phyloP scores from a whole-genome alignment of 2,888 invertebrate genomes.

The Arenicola marina region DNA sequence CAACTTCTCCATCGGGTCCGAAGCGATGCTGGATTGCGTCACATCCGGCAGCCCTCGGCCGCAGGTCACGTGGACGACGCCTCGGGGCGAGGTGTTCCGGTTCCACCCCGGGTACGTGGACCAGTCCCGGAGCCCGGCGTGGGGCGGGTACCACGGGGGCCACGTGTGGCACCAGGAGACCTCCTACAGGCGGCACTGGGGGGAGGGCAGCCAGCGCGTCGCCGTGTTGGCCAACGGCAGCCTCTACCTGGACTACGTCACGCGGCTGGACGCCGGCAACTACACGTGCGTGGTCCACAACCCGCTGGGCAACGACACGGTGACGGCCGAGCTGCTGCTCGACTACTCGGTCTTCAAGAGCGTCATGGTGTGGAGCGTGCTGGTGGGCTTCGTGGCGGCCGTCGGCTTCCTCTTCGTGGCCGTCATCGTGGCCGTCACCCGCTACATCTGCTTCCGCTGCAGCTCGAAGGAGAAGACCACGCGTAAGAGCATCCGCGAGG shows the following conservation, averaged over 20 bases:
- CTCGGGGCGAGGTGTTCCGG: conserved; percentile 35
- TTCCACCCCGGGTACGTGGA: conserved; percentile 37
- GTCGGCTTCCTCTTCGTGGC: conserved; percentile 79
- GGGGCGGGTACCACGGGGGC: conserved; percentile 36
- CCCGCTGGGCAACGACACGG: conserved; percentile 78
- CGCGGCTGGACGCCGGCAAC: conserved; percentile 72
- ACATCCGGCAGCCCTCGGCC: conserved; percentile 78
- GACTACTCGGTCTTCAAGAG: conserved; percentile 84
- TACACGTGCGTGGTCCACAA: conserved; percentile 87
- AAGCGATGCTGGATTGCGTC: conserved; percentile 77
- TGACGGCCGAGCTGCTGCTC: conserved; percentile 69
- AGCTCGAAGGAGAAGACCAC: conserved; percentile 58
- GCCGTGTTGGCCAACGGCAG: conserved; percentile 78
- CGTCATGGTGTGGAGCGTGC: conserved; percentile 81
- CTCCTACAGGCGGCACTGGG: conserved; percentile 23
- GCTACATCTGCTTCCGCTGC: conserved; percentile 73
- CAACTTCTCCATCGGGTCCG: conserved; percentile 61
- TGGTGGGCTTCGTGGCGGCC: conserved; percentile 81
- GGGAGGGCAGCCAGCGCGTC: conserved; percentile 63
- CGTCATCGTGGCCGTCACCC: conserved; percentile 76
- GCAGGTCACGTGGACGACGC: conserved; percentile 78
- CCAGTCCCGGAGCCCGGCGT: conserved; percentile 36
- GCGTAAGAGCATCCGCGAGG: conserved; percentile 79
- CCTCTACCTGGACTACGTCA: conserved; percentile 72
- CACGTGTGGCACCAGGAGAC: conserved; percentile 42